Evolutionary conservation across 2,113 vertebrate genomes (phyloP).

Genomic region (Xiphorhynchus elegans): DNA sequence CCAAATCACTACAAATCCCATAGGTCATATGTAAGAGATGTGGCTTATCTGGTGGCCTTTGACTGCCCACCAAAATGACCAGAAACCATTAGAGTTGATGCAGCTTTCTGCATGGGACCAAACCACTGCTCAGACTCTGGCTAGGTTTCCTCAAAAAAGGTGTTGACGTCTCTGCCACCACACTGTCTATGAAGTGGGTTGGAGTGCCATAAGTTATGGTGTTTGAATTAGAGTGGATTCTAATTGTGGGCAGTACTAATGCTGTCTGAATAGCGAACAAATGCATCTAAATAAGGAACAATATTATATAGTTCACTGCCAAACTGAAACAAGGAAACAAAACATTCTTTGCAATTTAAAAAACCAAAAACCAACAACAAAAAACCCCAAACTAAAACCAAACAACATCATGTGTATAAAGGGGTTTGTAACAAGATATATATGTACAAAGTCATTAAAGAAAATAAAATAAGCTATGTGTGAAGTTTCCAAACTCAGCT

Average conservation of each 20-base stretch:
- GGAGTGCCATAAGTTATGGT: background rate
- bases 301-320: background rate
- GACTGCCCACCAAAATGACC: background rate
- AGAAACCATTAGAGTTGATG: background rate
- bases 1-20: background rate
- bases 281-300: background rate
- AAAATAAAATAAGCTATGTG: conserved; percentile 7
- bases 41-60: background rate
- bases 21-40: background rate
- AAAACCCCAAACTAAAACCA: background rate
- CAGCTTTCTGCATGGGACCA: background rate
- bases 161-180: background rate
- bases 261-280: conserved; percentile 3
- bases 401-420: background rate
- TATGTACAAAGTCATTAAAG: background rate
- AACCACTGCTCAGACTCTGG: background rate
- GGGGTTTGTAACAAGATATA: background rate
- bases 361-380: too few relatives aligned
- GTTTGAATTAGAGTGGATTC: background rate
- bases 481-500: conserved; percentile 14
- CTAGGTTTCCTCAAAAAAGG: background rate
- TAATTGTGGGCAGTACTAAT: background rate
- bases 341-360: background rate
- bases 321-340: conserved; percentile 9
- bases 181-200: background rate